phyloP scores from a whole-genome alignment of 1,140 invertebrate species.

The Hormaphis cornu region DNA sequence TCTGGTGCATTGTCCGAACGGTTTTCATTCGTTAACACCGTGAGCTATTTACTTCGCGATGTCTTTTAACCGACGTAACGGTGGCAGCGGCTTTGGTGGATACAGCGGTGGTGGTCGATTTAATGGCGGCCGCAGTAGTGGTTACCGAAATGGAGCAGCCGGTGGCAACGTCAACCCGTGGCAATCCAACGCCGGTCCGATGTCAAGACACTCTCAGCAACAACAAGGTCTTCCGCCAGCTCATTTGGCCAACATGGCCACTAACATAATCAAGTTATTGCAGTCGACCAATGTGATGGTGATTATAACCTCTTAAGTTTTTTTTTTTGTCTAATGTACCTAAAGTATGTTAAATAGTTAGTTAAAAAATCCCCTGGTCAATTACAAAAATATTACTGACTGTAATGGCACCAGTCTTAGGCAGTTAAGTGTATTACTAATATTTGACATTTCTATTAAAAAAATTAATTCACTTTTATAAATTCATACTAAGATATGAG shows the following conservation, averaged over 20 bases:
- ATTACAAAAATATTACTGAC: too few relatives aligned
- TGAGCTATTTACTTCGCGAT: not conserved
- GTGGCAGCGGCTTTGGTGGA: not conserved
- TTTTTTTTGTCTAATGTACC: too few relatives aligned
- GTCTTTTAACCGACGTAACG: conserved; percentile 10
- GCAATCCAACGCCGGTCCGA: not conserved
- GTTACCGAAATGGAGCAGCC: not conserved
- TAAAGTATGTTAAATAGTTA: too few relatives aligned
- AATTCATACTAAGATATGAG: too few relatives aligned
- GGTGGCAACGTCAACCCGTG: conserved; percentile 20
- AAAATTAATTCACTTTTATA: too few relatives aligned
- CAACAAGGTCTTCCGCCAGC: not conserved
- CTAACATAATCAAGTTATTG: conserved; percentile 9
- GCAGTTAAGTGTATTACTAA: too few relatives aligned
- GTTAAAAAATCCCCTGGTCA: too few relatives aligned
- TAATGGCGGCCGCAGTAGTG: not conserved
- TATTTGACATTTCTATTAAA: too few relatives aligned
- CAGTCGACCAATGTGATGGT: not conserved
- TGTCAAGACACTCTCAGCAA: not conserved
- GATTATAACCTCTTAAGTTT: too few relatives aligned
- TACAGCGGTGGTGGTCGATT: not conserved
- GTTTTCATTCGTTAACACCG: too few relatives aligned
- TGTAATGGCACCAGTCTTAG: too few relatives aligned
- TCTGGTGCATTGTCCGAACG: too few relatives aligned
- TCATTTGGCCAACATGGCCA: not conserved